phyloP scores from a whole-genome alignment of 1,140 invertebrate species.

The Leptestheria dahalacensis region DNA sequence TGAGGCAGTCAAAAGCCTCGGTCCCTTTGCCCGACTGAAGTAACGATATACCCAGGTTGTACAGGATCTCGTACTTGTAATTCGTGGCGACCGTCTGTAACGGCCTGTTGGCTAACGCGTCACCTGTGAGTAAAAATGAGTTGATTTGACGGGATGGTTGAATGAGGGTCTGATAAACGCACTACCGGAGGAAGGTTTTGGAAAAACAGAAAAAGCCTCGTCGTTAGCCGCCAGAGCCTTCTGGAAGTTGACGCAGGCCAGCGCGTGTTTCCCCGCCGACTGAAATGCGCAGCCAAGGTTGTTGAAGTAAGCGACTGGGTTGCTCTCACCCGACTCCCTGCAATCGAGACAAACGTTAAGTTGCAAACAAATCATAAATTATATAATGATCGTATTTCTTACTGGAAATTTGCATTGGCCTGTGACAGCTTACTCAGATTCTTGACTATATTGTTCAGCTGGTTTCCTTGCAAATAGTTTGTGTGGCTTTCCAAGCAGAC shows the following conservation, averaged over 20 bases:
- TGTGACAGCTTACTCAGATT: neutral
- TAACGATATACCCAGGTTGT: constrained; percentile 76
- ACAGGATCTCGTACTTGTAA: constrained; percentile 65
- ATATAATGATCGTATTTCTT: neutral
- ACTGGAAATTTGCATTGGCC: neutral
- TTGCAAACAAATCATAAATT: neutral
- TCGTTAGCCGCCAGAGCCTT: constrained; percentile 69
- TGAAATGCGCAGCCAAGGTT: constrained; percentile 79
- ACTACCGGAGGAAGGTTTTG: constrained; percentile 29
- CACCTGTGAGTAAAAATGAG: constrained; percentile 21
- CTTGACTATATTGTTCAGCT: neutral
- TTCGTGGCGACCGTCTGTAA: constrained; percentile 42
- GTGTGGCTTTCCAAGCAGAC: constrained; percentile 3
- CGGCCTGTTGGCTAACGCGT: constrained; percentile 34
- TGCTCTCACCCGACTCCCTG: constrained; percentile 43
- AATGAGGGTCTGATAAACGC: constrained; percentile 2
- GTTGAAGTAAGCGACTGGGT: constrained; percentile 63
- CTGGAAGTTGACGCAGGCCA: constrained; percentile 70
- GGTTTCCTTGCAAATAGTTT: neutral
- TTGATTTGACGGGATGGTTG: constrained; percentile 7
- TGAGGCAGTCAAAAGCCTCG: constrained; percentile 79
- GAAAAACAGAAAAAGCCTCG: constrained; percentile 22
- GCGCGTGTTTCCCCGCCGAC: constrained; percentile 67
- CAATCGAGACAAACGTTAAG: constrained; percentile 18
- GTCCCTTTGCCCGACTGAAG: constrained; percentile 61